phyloP scores from a whole-genome alignment of 2,113 vertebrate genomes.

The Bos javanicus region DNA sequence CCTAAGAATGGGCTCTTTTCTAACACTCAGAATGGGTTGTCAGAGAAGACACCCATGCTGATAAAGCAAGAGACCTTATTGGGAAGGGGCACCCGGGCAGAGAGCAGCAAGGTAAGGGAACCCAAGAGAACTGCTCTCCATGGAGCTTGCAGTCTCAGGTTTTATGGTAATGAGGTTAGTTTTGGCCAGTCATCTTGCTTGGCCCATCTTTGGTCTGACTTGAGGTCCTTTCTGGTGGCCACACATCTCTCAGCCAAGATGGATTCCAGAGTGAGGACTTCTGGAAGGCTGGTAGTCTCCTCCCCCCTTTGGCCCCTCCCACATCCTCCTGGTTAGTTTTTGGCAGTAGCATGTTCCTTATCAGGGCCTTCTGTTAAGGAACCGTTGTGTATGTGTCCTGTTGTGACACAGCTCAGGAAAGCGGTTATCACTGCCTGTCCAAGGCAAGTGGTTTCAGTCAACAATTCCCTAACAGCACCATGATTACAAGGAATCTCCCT shows the following conservation, averaged over 20 bases:
- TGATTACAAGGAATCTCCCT: not conserved
- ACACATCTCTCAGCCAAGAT: not conserved
- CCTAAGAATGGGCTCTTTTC: not conserved
- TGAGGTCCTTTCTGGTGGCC: not conserved
- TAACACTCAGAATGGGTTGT: not conserved
- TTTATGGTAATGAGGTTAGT: not conserved
- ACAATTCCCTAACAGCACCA: not conserved
- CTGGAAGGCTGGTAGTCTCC: not conserved
- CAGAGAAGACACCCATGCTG: not conserved
- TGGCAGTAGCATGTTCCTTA: rapidly evolving
- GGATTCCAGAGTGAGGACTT: not conserved
- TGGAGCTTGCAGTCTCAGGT: not conserved
- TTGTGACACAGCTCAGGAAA: not conserved
- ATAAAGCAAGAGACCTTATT: not conserved
- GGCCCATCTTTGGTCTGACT: not conserved
- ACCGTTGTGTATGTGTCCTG: not conserved
- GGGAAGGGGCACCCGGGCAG: not conserved
- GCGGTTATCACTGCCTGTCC: not conserved
- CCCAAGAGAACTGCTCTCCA: not conserved
- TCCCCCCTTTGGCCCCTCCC: not conserved
- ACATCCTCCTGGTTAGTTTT: not conserved
- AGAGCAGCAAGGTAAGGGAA: not conserved
- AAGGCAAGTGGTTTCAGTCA: not conserved
- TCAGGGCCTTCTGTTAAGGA: not conserved
- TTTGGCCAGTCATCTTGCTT: not conserved